Evolutionary conservation across 1,140 invertebrate species (phyloP), one percentile per base, ranked within the genome.

Genomic region (Dendroctonus ponderosae): DNA sequence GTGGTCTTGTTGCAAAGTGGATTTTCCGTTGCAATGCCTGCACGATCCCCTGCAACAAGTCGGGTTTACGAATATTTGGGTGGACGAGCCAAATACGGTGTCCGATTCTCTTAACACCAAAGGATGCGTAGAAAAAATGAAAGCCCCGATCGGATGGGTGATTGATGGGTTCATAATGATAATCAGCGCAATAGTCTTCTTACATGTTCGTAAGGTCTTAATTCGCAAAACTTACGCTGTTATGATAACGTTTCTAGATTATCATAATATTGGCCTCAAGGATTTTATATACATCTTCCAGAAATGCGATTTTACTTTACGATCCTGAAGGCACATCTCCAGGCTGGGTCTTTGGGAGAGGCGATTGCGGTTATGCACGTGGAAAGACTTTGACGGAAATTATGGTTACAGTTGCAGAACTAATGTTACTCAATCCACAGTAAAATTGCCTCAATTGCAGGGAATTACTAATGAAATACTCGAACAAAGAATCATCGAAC

Each of bases 401-500:
- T 14, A 73, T 74, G 74, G 71, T 64, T 41, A 3, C n/a, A 71
- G 63, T 75, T 72, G 83, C 87, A 90, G 79, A 90, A 51, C 4
- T 43, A 52, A 51, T n/a, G 15, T 41, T 62, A 26, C 52, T 39
- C 15, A 56, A 52, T 8, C 15, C 2, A 40, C 15, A 38, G 9
- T 37, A 11, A 8, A 56, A 40, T 37, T 56, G 26, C 9, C 2
- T 51, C 7, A 12, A 11, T 12, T 49, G 40, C 38, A 68, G 62
- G 66, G 60, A 12, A 58, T 65, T 15, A 65, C 66, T 8, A 68
- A 57, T 64, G 44, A 68, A 58, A 65, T 68, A 26, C 40, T 63
- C 3, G 61, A 63, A 58, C 48, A 65, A 39, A 56, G 66, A 50
- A 65, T 58, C n/a, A 37, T 60, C 9, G 42, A 62, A 37, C 26